These are phyloP conservation scores for Philopotamus ludificatus DNA, from an alignment of 1,140 invertebrate genomes.

Conservation along the genomic window DNA sequence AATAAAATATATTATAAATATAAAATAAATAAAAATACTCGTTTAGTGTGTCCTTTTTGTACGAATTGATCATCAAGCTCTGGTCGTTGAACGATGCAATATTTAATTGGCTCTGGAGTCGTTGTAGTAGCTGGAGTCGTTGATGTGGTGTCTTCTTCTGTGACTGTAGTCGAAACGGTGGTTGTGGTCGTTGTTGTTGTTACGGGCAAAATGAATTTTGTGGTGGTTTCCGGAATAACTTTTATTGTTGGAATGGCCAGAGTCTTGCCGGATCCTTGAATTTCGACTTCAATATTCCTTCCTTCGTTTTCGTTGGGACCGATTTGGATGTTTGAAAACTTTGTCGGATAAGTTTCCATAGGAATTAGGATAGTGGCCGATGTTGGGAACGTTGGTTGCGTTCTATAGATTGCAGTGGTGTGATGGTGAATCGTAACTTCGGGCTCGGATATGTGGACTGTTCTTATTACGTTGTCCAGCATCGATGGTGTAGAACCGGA, in stretches of 20 bases:
- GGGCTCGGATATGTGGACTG: slow-evolving; percentile 50
- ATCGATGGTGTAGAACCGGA: slow-evolving; percentile 49
- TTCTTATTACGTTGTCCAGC: slow-evolving; percentile 54
- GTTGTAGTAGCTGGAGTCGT: slow-evolving; percentile 63
- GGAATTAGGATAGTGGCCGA: slow-evolving; percentile 49
- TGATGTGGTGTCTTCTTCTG: slow-evolving; percentile 51
- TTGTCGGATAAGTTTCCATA: slow-evolving; percentile 51
- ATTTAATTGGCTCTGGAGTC: slow-evolving; percentile 71
- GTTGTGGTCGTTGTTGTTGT: slow-evolving; percentile 57
- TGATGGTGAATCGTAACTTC: slow-evolving; percentile 47
- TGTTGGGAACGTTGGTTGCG: slow-evolving; percentile 47
- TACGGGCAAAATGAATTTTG: slow-evolving; percentile 50
- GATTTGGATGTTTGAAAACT: slow-evolving; percentile 43
- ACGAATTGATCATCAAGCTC: slow-evolving; percentile 72
- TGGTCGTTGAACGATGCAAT: slow-evolving; percentile 77
- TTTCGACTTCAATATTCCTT: slow-evolving; percentile 43
- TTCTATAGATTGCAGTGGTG: slow-evolving; percentile 49
- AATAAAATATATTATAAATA: slow-evolving; percentile 2
- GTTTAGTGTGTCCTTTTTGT: slow-evolving; percentile 68
- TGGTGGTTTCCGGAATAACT: slow-evolving; percentile 56
- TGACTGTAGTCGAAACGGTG: slow-evolving; percentile 53
- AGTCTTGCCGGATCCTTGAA: slow-evolving; percentile 49
- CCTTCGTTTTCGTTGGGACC: slow-evolving; percentile 41
- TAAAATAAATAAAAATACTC: slow-evolving; percentile 59
- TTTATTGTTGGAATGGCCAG: slow-evolving; percentile 51